Base-by-base conservation (phyloP, 2,888 invertebrate genomes). In the Atrina japonica region DNA sequence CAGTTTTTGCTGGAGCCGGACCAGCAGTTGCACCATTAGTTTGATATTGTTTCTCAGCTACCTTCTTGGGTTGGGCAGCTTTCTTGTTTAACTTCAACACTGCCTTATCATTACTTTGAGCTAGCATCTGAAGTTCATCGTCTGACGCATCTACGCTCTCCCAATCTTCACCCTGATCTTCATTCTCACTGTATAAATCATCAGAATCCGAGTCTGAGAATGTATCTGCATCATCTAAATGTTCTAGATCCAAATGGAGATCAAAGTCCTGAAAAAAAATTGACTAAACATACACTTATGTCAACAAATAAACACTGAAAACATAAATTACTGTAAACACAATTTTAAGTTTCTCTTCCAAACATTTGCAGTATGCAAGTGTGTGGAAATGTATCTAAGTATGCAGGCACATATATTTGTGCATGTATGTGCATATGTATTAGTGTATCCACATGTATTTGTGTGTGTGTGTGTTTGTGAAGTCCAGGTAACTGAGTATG, bases 41-140 rank as follows among this genome's bases (percentile, higher is more conserved):
- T n/a, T 21, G 16, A 9, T 25, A n/a, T 11, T 30, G 14, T 40
- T 40, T 58, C 27, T 25, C 27, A 18, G 29, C 21, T 1, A 30
- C 27, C 7, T 18, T 27, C 18, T 49, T 23, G 5, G 21, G 41
- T 11, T 35, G 35, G 11, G 35, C 35, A 35, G 11, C 35, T 35
- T 5, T 5, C 35, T 35, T 35, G 5, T 11, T 35, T 35, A 7
- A 7, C 5, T 5, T 27, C 16, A 55, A 18, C n/a, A 55, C 21
- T 35, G 35, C 11, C 7, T 29, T 30, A 30, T 55, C 45, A 16
- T 60, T 23, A 23, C 55, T 43, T 41, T 55, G 35, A 27, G 41
- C 71, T 49, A 75, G 68, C 55, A 59, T 68, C 60, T 71, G 63
- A 30, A 78, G 49, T 41, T 78, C 77, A 16, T 73, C 77, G 60